phyloP scores from a whole-genome alignment of 2,888 invertebrate genomes.

The Cordilura impudica region DNA sequence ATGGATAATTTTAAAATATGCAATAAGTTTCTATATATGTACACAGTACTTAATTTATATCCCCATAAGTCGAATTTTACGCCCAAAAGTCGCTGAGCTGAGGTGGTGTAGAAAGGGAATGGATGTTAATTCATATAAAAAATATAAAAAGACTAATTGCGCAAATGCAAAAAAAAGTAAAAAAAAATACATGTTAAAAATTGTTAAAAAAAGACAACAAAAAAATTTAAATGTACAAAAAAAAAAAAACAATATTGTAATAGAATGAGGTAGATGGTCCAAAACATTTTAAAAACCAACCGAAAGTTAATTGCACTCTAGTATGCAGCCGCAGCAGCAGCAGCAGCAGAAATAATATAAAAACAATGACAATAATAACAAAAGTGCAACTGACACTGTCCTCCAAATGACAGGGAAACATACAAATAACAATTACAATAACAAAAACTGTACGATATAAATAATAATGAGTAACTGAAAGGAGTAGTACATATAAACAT shows the following conservation, averaged over 20 bases:
- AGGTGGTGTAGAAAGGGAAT: conserved; percentile 19
- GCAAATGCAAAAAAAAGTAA: conserved; percentile 68
- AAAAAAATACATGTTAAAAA: conserved; percentile 53
- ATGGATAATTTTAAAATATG: no score
- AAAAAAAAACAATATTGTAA: neutral
- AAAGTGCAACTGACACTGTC: conserved; percentile 56
- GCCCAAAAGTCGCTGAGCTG: neutral
- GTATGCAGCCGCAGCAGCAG: conserved; percentile 21
- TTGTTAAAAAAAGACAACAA: conserved; percentile 43
- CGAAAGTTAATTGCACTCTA: conserved; percentile 55
- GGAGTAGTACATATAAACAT: no score
- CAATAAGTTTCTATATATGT: no score
- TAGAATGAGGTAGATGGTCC: conserved; percentile 32
- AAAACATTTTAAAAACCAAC: conserved; percentile 58
- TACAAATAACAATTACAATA: conserved; percentile 30
- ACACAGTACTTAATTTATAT: no score
- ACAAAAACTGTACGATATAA: conserved; percentile 12
- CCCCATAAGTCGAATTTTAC: no score
- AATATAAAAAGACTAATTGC: conserved; percentile 64
- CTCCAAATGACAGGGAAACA: conserved; percentile 52
- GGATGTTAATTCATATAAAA: conserved; percentile 56
- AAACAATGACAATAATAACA: conserved; percentile 37
- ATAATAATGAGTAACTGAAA: conserved; percentile 22
- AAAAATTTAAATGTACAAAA: conserved; percentile 20
- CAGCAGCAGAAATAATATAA: conserved; percentile 30